These are phyloP conservation scores for Taxidea taxus DNA, from an alignment of 2,113 vertebrate species.

Conservation along the genomic window DNA sequence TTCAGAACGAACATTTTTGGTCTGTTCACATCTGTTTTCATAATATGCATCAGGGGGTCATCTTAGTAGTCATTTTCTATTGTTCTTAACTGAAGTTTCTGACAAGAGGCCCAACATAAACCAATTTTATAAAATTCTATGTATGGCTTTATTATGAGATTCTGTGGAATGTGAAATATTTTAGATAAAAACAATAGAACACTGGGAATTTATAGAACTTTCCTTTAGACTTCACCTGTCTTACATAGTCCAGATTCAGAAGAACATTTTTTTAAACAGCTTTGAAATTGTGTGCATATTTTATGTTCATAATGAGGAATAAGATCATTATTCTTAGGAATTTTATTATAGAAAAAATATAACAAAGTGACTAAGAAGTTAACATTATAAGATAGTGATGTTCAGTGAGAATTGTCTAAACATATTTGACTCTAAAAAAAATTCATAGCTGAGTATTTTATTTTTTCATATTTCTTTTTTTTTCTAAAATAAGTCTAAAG, in stretches of 20 bases:
- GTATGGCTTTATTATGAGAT: neutral
- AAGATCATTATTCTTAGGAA: neutral
- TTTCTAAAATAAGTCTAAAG: neutral
- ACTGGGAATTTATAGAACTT: neutral
- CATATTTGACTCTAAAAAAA: neutral
- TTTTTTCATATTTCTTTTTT: neutral
- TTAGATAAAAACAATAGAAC: conserved; percentile 12
- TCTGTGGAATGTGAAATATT: neutral
- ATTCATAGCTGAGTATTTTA: neutral
- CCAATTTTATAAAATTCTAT: neutral
- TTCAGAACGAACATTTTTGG: neutral
- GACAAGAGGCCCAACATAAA: neutral
- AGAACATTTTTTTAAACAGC: neutral
- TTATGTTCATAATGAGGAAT: neutral
- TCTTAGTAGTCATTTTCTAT: neutral
- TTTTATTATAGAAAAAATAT: neutral
- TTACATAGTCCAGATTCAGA: neutral
- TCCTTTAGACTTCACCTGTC: neutral
- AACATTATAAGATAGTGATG: neutral
- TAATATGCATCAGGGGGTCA: neutral
- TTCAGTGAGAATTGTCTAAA: neutral
- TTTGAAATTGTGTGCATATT: neutral
- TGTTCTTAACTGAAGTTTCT: neutral
- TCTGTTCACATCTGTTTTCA: neutral
- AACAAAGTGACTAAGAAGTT: neutral